Evolutionary conservation across 1,140 invertebrate genomes (phyloP).

Genomic region (Cyrtorhinus lividipennis): DNA sequence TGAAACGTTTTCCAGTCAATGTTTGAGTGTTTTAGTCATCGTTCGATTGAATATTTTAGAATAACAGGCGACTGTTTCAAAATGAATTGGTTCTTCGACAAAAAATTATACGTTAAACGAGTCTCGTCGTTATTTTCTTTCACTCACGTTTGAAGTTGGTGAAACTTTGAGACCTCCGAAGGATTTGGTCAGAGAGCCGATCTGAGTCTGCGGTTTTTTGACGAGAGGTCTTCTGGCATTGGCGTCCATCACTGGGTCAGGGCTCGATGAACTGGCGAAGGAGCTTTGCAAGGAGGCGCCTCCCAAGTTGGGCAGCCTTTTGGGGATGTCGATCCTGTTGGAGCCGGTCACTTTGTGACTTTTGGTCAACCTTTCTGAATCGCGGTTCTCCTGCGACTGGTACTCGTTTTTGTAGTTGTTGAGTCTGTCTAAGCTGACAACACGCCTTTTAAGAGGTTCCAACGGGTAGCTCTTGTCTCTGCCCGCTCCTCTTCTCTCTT

Average conservation of each 20-base stretch:
- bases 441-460: slow-evolving; percentile 25
- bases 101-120: too few species aligned
- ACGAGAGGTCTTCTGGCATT: background rate
- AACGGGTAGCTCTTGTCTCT: slow-evolving; percentile 29
- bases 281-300: background rate
- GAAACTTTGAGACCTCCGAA: background rate
- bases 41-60: too few species aligned
- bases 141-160: background rate
- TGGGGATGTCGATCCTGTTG: background rate
- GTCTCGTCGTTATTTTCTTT: background rate
- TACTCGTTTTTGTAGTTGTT: slow-evolving; percentile 3
- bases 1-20: too few species aligned
- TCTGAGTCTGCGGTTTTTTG: background rate
- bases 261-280: background rate
- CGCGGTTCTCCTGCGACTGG: background rate
- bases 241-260: background rate
- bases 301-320: slow-evolving; percentile 13
- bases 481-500: slow-evolving; percentile 23
- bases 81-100: too few species aligned
- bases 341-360: background rate
- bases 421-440: slow-evolving; percentile 1
- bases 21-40: too few species aligned
- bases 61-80: too few species aligned
- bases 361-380: background rate
- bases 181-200: background rate